Evolutionary conservation across 2,113 vertebrate genomes (phyloP).

Genomic region (Zapus hudsonius): DNA sequence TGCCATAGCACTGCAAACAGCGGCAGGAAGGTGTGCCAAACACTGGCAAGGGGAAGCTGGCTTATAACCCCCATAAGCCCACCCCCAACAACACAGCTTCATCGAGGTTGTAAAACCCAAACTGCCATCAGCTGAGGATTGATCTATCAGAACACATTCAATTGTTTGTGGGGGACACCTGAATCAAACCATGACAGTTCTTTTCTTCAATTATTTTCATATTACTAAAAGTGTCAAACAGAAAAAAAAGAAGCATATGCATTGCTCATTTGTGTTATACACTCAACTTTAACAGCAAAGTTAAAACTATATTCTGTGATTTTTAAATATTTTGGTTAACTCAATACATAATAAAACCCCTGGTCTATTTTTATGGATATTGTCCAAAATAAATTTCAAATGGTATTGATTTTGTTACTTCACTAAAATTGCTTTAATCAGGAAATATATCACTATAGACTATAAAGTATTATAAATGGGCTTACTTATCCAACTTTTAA

Average conservation of each 20-base stretch:
- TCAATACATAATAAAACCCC: background rate
- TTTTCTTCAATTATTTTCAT: background rate
- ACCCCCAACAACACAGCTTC: no score
- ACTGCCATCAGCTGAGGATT: no score
- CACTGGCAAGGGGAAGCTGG: no score
- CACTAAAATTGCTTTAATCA: background rate
- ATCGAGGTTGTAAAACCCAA: no score
- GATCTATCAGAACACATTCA: no score
- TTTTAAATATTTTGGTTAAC: background rate
- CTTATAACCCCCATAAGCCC: no score
- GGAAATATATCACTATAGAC: background rate
- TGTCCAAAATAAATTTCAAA: background rate
- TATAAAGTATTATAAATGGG: background rate
- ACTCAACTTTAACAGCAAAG: background rate
- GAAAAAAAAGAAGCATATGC: background rate
- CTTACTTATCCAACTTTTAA: no score
- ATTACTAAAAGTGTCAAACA: background rate
- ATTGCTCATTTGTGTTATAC: background rate
- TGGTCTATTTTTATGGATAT: background rate
- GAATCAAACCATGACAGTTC: no score
- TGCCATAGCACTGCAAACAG: no score
- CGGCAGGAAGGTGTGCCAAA: no score
- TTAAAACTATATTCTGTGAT: background rate
- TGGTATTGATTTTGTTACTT: no score
- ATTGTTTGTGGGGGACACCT: no score